Evolutionary conservation across 2,113 vertebrate species (phyloP).

Genomic region (Sardina pilchardus): DNA sequence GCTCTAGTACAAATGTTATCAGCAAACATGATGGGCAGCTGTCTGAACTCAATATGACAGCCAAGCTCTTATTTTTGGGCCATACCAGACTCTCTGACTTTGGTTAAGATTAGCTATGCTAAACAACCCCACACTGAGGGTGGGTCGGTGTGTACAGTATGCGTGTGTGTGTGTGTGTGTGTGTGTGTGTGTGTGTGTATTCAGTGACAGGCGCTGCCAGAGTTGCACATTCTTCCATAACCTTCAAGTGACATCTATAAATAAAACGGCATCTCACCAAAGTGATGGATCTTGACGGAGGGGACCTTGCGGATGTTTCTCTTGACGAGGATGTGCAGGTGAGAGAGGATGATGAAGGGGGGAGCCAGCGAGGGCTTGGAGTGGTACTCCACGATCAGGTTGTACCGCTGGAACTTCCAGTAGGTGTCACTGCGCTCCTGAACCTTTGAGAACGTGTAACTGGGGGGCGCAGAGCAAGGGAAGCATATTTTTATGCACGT

Average conservation of each 20-base stretch:
- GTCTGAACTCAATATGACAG: background rate
- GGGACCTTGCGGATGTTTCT: slow-evolving; percentile 64
- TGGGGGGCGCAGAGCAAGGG: slow-evolving; percentile 54
- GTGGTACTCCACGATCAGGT: slow-evolving; percentile 86
- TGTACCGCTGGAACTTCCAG: slow-evolving; percentile 91
- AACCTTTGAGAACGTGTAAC: slow-evolving; percentile 84
- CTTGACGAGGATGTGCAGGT: slow-evolving; percentile 78
- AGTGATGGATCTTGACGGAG: slow-evolving; percentile 61
- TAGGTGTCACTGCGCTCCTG: slow-evolving; percentile 87
- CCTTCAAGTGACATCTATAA: background rate
- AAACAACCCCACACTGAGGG: background rate
- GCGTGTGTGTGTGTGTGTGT: background rate
- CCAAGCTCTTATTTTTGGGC: background rate
- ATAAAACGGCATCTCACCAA: slow-evolving; percentile 63
- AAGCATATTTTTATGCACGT: background rate
- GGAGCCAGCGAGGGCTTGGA: slow-evolving; percentile 81
- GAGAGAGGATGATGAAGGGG: slow-evolving; percentile 86
- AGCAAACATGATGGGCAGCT: background rate
- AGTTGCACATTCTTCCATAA: slow-evolving; percentile 6
- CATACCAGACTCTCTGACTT: background rate
- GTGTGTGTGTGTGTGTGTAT: background rate
- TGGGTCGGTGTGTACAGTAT: background rate
- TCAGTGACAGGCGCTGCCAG: background rate
- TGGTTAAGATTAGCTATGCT: slow-evolving; percentile 9
- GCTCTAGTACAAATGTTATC: too few relatives aligned